Percentiles rank a stretch among this genome's conserved stretches.
Evolutionary conservation across 2,113 vertebrate genomes (phyloP).

Genomic region (Sapayoa aenigma): DNA sequence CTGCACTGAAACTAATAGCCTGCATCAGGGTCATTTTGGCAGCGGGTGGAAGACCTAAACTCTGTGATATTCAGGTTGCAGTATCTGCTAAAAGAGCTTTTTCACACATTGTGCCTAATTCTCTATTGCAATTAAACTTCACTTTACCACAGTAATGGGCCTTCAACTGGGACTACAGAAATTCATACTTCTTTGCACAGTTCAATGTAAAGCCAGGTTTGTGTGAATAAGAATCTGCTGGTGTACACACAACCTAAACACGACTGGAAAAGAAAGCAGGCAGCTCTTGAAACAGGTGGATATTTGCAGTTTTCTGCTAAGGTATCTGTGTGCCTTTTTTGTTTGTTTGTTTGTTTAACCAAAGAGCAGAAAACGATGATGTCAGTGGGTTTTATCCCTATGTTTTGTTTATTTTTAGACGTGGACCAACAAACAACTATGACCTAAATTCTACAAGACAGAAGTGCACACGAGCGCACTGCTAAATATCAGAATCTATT

Average conservation of each 20-base stretch:
- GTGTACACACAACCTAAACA: neutral
- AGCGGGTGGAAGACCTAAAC: neutral
- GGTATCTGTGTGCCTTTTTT: neutral
- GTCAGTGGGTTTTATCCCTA: neutral
- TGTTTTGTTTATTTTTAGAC: conserved; percentile 49
- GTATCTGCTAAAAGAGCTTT: neutral
- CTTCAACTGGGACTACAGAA: neutral
- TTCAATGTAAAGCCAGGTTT: neutral
- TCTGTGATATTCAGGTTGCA: neutral
- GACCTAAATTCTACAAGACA: conserved; percentile 58
- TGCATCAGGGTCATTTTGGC: neutral
- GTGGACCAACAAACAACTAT: neutral
- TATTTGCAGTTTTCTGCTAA: neutral
- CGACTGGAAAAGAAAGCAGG: neutral
- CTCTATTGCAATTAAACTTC: neutral
- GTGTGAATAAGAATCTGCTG: neutral
- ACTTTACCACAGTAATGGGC: neutral
- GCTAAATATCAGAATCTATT: neutral
- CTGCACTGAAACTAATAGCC: neutral
- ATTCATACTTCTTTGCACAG: neutral
- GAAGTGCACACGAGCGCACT: conserved; percentile 1
- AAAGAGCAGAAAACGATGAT: neutral
- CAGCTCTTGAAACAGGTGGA: neutral
- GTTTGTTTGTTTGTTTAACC: neutral
- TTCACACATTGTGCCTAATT: neutral